A percentile compares a stretch with the other conserved stretches of the same genome.
Evolutionary conservation across 2,888 invertebrate species (phyloP).

Genomic region (Linyphia triangularis): DNA sequence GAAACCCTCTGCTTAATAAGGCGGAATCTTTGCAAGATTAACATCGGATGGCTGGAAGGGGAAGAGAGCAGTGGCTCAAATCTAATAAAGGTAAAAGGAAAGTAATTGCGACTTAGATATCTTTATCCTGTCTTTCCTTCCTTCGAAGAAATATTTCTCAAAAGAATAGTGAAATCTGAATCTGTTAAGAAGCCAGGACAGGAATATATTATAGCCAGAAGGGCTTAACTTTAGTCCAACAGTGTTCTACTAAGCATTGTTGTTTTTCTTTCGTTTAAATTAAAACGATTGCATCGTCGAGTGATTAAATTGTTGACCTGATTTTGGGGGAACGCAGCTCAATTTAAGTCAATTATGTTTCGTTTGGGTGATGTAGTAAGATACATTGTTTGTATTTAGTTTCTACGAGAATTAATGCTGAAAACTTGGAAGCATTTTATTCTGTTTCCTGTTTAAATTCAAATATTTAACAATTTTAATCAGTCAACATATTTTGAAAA

Average conservation of each 20-base stretch:
- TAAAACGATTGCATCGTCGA: background rate
- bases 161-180: slow-evolving; percentile 3
- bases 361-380: too few relatives aligned
- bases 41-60: slow-evolving; percentile 21
- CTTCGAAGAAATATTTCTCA: background rate
- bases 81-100: slow-evolving; percentile 43
- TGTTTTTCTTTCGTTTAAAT: background rate
- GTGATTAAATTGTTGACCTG: background rate
- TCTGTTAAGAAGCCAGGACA: background rate
- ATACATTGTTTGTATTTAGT: too few relatives aligned
- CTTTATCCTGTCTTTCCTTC: background rate
- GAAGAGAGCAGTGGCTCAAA: background rate
- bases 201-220: background rate
- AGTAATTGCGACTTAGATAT: slow-evolving; percentile 30
- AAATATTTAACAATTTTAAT: too few relatives aligned
- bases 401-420: too few relatives aligned
- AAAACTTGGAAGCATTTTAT: too few relatives aligned
- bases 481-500: too few relatives aligned
- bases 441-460: too few relatives aligned
- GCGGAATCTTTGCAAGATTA: slow-evolving; percentile 36
- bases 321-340: background rate
- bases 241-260: background rate
- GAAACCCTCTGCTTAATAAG: slow-evolving; percentile 20
- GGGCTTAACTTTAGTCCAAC: background rate
- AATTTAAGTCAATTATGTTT: too few relatives aligned